Percentiles rank a stretch among this genome's conserved stretches.
These are phyloP conservation scores for Drosophila asahinai DNA, from an alignment of 1,140 invertebrate genomes.

Conservation along the genomic window DNA sequence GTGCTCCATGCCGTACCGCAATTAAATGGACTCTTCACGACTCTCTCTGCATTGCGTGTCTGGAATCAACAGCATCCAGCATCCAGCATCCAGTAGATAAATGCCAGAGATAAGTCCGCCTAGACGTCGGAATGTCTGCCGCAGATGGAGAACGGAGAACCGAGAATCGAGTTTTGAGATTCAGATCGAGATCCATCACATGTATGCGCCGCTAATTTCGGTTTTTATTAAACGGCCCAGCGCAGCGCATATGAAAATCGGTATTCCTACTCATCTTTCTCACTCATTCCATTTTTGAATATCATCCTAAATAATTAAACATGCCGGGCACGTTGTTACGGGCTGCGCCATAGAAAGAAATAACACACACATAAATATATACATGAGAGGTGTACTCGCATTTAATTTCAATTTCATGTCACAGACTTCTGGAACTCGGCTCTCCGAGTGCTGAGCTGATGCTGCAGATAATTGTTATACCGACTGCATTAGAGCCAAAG, in stretches of 20 bases:
- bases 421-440: slow-evolving; percentile 47
- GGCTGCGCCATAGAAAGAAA: slow-evolving; percentile 37
- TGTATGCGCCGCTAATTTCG: slow-evolving; percentile 77
- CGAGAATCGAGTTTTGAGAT: slow-evolving; percentile 8
- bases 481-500: slow-evolving; percentile 66
- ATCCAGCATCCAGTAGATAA: slow-evolving; percentile 44
- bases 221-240: slow-evolving; percentile 74
- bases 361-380: slow-evolving; percentile 22
- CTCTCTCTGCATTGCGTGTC: slow-evolving; percentile 58
- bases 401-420: slow-evolving; percentile 81
- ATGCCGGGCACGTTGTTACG: slow-evolving; percentile 71
- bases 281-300: slow-evolving; percentile 65
- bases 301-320: slow-evolving; percentile 80
- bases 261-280: slow-evolving; percentile 71
- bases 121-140: slow-evolving; percentile 71
- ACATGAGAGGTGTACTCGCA: slow-evolving; percentile 49
- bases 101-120: slow-evolving; percentile 61
- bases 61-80: slow-evolving; percentile 42
- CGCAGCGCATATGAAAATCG: slow-evolving; percentile 66
- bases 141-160: slow-evolving; percentile 8
- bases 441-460: slow-evolving; percentile 30
- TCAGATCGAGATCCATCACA: slow-evolving; percentile 32
- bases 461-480: slow-evolving; percentile 76
- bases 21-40: slow-evolving; percentile 66
- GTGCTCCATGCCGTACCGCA: slow-evolving; percentile 50